Conservation (phyloP, 2,888 invertebrate genomes). For the Cloeon dipterum region DNA sequence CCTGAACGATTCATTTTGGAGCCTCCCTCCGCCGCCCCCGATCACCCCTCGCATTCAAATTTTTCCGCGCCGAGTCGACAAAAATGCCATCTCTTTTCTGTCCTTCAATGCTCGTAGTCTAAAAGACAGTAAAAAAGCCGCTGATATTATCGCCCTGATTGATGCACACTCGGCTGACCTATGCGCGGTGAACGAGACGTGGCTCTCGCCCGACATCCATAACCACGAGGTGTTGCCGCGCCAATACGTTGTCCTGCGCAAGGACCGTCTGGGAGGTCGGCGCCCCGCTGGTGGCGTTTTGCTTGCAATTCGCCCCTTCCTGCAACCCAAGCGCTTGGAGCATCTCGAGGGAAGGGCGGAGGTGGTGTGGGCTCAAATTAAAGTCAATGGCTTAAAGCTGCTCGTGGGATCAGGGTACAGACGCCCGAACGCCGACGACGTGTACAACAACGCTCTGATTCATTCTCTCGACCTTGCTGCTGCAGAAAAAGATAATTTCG, state of each 20-base stretch:
- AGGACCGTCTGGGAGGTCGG: background rate
- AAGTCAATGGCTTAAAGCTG: background rate
- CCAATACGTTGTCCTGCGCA: background rate
- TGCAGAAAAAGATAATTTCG: background rate
- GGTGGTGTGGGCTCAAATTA: background rate
- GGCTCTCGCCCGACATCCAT: background rate
- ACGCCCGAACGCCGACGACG: background rate
- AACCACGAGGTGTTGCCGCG: background rate
- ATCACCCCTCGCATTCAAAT: no score
- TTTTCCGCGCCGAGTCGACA: no score
- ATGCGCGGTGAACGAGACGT: background rate
- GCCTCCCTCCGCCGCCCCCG: no score
- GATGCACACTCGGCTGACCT: background rate
- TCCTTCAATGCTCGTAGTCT: background rate
- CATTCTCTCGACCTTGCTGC: background rate
- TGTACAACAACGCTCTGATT: background rate
- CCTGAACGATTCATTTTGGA: background rate
- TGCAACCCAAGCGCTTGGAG: background rate
- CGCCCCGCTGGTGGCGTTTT: no score
- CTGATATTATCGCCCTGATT: background rate
- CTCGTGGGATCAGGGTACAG: conserved; percentile 1
- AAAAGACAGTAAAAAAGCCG: background rate
- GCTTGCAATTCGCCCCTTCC: background rate
- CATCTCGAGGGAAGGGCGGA: background rate
- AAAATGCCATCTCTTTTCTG: no score